These are phyloP conservation scores for Drosophila trichaetosa DNA, from an alignment of 2,888 invertebrate species.

Conservation along the genomic window DNA sequence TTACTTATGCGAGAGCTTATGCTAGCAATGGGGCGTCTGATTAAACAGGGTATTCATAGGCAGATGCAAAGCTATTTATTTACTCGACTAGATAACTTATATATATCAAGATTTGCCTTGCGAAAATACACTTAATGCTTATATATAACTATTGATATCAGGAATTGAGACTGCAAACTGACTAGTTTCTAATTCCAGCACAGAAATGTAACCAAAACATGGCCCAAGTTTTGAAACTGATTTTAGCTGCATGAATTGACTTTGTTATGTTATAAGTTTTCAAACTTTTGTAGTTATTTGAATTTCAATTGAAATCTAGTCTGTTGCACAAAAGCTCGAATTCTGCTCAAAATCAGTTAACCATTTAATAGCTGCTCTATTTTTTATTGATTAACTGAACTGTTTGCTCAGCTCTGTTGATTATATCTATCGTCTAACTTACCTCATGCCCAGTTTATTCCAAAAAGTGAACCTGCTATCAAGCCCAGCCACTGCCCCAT, in stretches of 20 bases:
- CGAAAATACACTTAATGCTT: background rate
- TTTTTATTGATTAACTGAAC: slow-evolving; percentile 29
- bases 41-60: background rate
- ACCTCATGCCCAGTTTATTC: background rate
- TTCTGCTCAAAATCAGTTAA: background rate
- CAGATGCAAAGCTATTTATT: background rate
- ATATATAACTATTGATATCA: background rate
- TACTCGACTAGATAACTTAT: background rate
- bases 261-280: background rate
- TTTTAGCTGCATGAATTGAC: background rate
- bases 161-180: background rate
- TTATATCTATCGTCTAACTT: background rate
- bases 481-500: background rate
- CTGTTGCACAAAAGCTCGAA: background rate
- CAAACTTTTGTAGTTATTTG: background rate
- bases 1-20: slow-evolving; percentile 17
- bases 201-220: background rate
- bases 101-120: background rate
- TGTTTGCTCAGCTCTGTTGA: slow-evolving; percentile 23
- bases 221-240: fast-evolving
- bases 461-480: slow-evolving; percentile 28
- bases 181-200: background rate
- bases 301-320: background rate
- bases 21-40: background rate
- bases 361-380: slow-evolving; percentile 17